Evolutionary conservation across 2,113 vertebrate species (phyloP).

Genomic region (Marcusenius ussheri): DNA sequence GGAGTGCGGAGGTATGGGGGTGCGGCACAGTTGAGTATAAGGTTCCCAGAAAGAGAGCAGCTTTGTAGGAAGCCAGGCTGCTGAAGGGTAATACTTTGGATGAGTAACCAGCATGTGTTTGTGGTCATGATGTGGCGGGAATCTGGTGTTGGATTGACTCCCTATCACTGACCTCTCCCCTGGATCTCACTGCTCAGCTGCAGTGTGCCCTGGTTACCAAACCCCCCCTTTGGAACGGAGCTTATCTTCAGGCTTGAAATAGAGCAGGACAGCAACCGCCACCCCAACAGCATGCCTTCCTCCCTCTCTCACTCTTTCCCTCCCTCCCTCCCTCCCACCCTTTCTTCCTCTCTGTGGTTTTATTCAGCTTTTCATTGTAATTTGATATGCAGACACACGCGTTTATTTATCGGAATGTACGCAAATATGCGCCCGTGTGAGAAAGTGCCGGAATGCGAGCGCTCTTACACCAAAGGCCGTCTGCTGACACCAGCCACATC

Average conservation of each 20-base stretch:
- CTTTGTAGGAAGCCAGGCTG: background rate
- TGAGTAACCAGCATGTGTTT: background rate
- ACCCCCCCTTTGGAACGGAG: background rate
- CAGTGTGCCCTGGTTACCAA: background rate
- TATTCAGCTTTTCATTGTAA: background rate
- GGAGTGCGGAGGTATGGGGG: background rate
- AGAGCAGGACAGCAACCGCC: background rate
- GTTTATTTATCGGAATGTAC: background rate
- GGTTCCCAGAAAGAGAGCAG: background rate
- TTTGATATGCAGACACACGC: background rate
- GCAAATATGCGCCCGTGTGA: background rate
- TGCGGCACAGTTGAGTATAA: background rate
- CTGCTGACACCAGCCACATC: background rate
- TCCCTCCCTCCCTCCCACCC: background rate
- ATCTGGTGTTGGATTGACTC: background rate
- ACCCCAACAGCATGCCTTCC: background rate
- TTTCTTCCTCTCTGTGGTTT: background rate
- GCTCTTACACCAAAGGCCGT: background rate
- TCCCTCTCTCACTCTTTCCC: background rate
- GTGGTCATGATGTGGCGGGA: background rate
- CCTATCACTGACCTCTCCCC: background rate
- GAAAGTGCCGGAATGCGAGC: background rate
- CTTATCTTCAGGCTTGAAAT: background rate
- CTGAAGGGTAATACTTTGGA: background rate
- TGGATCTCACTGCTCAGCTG: background rate